Evolutionary conservation across 2,113 vertebrate species (phyloP), one percentile per base, ranked within the genome.

Genomic region (Hippocampus abdominalis): DNA sequence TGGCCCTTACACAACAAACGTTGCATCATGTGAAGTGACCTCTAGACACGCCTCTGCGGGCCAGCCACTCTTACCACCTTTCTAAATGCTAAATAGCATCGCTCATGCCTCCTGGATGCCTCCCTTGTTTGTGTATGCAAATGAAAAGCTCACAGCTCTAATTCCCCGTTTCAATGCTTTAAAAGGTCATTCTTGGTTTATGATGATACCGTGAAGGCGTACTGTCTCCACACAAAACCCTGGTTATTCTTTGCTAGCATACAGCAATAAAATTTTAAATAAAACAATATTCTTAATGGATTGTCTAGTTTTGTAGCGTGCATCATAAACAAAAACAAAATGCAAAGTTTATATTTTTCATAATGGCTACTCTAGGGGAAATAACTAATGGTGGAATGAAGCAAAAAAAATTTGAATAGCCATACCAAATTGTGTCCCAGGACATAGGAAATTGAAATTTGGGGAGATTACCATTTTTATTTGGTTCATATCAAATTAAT

Each of bases 1-100:
- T 27, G 61, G 78, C 76, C 80, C 70, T 73, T 76, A 36, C 68
- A 71, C 75, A 84, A 80, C 68, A 77, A 76, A 80, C 51, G 27
- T 59, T 42, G 75, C 23, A 80, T 75, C 76, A 42, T 69, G 83
- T 54, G 75, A 81, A 66, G 73, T 80, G 84, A 86, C 85, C 89
- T 89, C 84, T 48, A 86, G 75, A 87, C 80, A 75, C 69, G 79
- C 67, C 29, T 73, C 69, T 71, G 68, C 62, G 72, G 72, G 86
- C 75, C 70, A 73, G 77, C 74, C 63, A 70, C 71, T 83, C 74
- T 86, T 86, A 84, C 77, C 86, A 88, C 81, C 86, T 88, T 84
- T 88, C 88, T 89, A 89, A 89, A 90, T 88, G 85, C 87, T 86
- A 89, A 89, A 87, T 86, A 88, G 82, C 77, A 69, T 82, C 71